Base-by-base conservation (phyloP, 2,113 vertebrate genomes). In the Lutjanus erythropterus region DNA sequence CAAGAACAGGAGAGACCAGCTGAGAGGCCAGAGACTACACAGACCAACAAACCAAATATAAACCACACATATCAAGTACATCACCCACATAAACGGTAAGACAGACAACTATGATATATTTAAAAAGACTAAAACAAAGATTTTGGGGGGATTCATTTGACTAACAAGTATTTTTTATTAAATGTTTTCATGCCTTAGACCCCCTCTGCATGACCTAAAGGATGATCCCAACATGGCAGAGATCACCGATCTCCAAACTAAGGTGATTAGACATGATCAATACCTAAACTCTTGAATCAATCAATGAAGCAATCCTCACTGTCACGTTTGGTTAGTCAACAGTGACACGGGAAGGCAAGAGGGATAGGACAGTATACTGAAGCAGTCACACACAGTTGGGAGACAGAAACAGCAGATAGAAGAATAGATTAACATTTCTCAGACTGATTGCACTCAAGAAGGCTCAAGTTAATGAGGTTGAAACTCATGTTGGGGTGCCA, bases 391-490 rank as follows among this genome's bases (percentile, higher is more conserved):
- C 21, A 23, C 37, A 8, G 41, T 25, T 39, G 23, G 16, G 15
- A 56, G 68, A 67, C 39, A 41, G 42, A 69, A 59, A 70, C 62
- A 75, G 56, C 50, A 66, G 50, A 41, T 16, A 69, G 37, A 42
- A 7, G 68, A 90, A 86, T 71, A 83, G 72, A 84, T 87, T 76
- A 89, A 90, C 79, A 87, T 90, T 90, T 23, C 29, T 71, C 21
- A 39, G 58, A 62, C 41, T 75, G 52, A 74, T 53, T 75, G 33
- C 46, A 33, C 49, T 77, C 9, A 44, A 60, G 52, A 27, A 39
- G 52, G 15, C 41, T 44, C 1, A 23, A 44, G 49, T 12, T 52
- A 64, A 66, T 70, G 74, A 80, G 50, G 37, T 12, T 68, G 27
- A 44, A 66, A 71, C 42, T 66, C 55, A 18, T 70, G 46, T 15